A percentile compares a stretch with the other conserved stretches of the same genome.
phyloP scores from a whole-genome alignment of 2,113 vertebrate species.

The Tragelaphus buxtoni region DNA sequence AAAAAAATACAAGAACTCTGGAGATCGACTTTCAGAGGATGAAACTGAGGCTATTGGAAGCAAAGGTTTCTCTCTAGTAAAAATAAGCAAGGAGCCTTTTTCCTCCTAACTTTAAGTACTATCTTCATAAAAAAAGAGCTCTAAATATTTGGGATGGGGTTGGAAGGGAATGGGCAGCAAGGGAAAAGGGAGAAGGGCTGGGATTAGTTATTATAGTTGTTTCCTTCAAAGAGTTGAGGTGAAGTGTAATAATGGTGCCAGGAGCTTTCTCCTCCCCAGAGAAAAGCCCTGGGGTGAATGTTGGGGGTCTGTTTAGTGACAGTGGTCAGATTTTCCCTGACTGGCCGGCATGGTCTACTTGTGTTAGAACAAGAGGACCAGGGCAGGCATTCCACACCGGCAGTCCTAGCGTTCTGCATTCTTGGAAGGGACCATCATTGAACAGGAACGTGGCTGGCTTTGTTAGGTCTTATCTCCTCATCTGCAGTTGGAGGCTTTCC shows the following conservation, averaged over 20 bases:
- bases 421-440: slow-evolving; percentile 50
- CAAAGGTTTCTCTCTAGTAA: neutral
- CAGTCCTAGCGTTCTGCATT: slow-evolving; percentile 43
- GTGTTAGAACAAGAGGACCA: slow-evolving; percentile 24
- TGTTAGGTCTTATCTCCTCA: slow-evolving; percentile 67
- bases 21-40: neutral
- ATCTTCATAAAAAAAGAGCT: neutral
- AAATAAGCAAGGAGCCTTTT: neutral
- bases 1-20: neutral
- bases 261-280: neutral
- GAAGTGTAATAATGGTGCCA: neutral
- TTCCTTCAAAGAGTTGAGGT: neutral
- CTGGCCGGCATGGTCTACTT: neutral
- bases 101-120: neutral
- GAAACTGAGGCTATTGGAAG: neutral
- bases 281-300: neutral
- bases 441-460: slow-evolving; percentile 58
- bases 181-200: neutral
- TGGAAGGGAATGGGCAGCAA: neutral
- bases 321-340: neutral
- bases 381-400: slow-evolving; percentile 45
- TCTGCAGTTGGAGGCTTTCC: slow-evolving; percentile 68
- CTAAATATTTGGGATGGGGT: neutral
- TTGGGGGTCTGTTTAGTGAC: neutral
- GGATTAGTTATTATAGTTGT: neutral